Base-by-base conservation (phyloP, 2,888 invertebrate species). In the Tiphia femorata region DNA sequence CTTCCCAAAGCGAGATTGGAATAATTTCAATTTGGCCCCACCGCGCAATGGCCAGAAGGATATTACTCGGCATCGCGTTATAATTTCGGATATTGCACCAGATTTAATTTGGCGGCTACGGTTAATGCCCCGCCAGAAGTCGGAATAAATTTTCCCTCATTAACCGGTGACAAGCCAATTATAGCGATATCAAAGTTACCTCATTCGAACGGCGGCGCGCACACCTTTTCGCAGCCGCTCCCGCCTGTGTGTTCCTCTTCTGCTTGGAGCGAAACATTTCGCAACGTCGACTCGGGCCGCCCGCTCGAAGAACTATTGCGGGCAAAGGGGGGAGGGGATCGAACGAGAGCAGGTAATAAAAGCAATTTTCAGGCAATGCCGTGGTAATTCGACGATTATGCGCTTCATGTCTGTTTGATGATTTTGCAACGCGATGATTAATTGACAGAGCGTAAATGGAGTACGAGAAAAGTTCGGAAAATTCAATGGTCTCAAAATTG, bases 311-410 rank as follows among this genome's bases (percentile, higher is more conserved):
- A 33, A 33, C 14, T n/a, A 33, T n/a, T 33, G 1, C 8, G 37
- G 27, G 12, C 47, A 37, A 66, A 64, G 58, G 53, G 47, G 60
- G 64, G 58, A 52, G 47, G 60, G 64, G 64, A 66, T 48, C 55
- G 43, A 55, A 58, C 53, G 55, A 48, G 57, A 33, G 40, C 58
- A 56, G 56, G 67, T 72, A 71, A 75, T 70, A 70, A 70, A n/a
- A 73, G 67, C 69, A 75, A 75, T 77, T 75, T 74, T 68, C 62
- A 58, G 60, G 62, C 63, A 50, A 55, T 38, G 19, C 40, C 38
- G 38, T 33, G 33, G 33, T 44, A 54, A 58, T 53, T 46, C 19
- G 20, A 30, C 27, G 38, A 37, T 35, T 51, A 35, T 41, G 23
- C 47, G 46, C 43, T 29, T 65, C 67, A 61, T 67, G 58, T 55